These are phyloP conservation scores for Corella eumyota DNA, from an alignment of 23 tunicate genomes.

Conservation along the genomic window DNA sequence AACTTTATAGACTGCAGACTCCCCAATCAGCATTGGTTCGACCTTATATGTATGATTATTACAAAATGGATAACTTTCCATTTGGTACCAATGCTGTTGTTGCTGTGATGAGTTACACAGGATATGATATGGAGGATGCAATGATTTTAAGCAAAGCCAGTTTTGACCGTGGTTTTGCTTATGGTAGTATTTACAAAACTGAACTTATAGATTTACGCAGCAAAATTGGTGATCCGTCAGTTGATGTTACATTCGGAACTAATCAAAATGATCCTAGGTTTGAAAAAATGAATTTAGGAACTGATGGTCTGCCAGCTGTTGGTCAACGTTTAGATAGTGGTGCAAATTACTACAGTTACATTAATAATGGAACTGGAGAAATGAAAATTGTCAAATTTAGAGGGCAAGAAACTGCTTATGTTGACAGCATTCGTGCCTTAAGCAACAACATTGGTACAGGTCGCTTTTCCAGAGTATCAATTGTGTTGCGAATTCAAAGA, in stretches of 20 bases:
- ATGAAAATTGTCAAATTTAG: constrained; percentile 34
- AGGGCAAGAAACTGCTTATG: constrained; percentile 60
- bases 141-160: constrained; percentile 88
- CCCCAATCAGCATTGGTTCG: constrained; percentile 85
- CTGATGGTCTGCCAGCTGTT: constrained; percentile 80
- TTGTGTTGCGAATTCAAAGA: constrained; percentile 50
- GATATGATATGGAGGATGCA: constrained; percentile 99
- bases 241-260: constrained; percentile 41
- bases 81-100: constrained; percentile 89
- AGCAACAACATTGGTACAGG: constrained; percentile 41
- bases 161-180: constrained; percentile 77
- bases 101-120: constrained; percentile 98
- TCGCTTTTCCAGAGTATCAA: constrained; percentile 29
- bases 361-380: constrained; percentile 22
- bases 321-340: constrained; percentile 54
- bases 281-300: constrained; percentile 16
- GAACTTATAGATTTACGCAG: constrained; percentile 58
- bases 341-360: constrained; percentile 42
- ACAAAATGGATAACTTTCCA: constrained; percentile 58
- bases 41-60: constrained; percentile 78
- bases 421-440: constrained; percentile 45
- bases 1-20: constrained; percentile 58
- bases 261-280: constrained; percentile 9
- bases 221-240: constrained; percentile 18
- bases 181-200: constrained; percentile 76